phyloP scores from a whole-genome alignment of 2,113 vertebrate genomes.

The Epinephelus cyanopodus region DNA sequence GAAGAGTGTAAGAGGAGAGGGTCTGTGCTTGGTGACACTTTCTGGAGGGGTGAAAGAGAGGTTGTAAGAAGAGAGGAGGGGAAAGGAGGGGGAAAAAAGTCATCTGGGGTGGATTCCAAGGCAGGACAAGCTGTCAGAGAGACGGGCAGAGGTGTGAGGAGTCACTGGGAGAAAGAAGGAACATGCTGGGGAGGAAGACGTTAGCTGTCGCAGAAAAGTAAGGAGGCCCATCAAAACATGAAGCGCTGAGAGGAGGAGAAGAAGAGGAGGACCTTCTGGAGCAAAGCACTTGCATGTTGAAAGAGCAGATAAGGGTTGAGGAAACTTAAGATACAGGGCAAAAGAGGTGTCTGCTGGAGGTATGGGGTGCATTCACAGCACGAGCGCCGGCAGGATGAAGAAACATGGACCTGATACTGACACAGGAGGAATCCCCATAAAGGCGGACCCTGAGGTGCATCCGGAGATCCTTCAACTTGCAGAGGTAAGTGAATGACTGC shows the following conservation, averaged over 20 bases:
- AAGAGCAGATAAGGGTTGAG: not conserved
- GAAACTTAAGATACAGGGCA: not conserved
- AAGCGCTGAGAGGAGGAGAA: constrained; percentile 36
- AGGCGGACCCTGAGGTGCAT: constrained; percentile 50
- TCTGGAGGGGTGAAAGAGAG: constrained; percentile 41
- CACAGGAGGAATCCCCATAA: constrained; percentile 34
- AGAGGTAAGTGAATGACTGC: constrained; percentile 63
- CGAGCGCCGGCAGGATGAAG: constrained; percentile 35
- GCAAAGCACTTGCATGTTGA: not conserved
- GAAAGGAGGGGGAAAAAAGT: constrained; percentile 15
- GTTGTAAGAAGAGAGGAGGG: constrained; percentile 62
- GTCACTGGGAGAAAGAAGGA: constrained; percentile 32
- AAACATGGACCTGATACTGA: constrained; percentile 38
- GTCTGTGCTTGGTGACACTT: constrained; percentile 54
- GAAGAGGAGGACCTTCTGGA: constrained; percentile 18
- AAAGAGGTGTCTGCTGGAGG: constrained; percentile 36
- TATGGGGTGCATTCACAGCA: constrained; percentile 83
- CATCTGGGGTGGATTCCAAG: constrained; percentile 62
- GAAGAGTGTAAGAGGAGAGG: constrained; percentile 54
- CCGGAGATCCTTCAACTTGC: constrained; percentile 75
- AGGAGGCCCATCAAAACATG: constrained; percentile 37
- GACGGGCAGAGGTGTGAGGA: constrained; percentile 61
- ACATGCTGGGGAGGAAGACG: constrained; percentile 45
- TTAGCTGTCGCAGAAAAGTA: constrained; percentile 27
- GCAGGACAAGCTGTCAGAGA: constrained; percentile 48